Evolutionary conservation across 2,797 vertebrate genomes (phyloP).

Genomic region (Tapirus indicus): DNA sequence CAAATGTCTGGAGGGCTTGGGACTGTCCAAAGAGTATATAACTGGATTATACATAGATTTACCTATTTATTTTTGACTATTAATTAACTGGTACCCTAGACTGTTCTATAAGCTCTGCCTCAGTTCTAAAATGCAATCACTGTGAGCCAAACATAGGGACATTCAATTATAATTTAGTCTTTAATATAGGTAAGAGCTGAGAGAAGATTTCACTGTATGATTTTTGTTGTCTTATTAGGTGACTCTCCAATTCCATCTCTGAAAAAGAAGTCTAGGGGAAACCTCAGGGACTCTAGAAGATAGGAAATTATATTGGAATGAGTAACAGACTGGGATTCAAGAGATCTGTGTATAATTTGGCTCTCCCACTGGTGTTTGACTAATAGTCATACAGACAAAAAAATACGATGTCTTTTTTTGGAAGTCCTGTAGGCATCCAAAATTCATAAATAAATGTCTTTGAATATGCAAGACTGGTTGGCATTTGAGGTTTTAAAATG

Average conservation of each 20-base stretch:
- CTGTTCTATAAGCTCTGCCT: not conserved
- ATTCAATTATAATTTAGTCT: not conserved
- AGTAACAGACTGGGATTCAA: not conserved
- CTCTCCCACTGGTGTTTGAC: not conserved
- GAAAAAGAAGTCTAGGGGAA: not conserved
- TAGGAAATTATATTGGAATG: not conserved
- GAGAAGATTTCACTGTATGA: not conserved
- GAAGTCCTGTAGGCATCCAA: not conserved
- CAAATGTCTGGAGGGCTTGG: not conserved
- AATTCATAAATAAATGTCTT: not conserved
- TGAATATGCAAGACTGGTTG: not conserved
- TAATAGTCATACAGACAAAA: not conserved
- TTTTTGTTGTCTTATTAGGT: not conserved
- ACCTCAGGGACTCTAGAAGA: not conserved
- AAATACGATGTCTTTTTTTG: not conserved
- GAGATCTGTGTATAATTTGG: not conserved
- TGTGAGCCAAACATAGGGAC: not conserved
- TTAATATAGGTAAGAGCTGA: not conserved
- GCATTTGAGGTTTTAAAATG: constrained; percentile 13
- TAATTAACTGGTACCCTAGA: not conserved
- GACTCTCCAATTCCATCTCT: not conserved
- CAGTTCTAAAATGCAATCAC: not conserved
- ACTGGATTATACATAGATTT: not conserved
- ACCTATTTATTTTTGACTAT: not conserved
- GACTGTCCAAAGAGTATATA: not conserved